These are phyloP conservation scores for Drosophila siamana DNA, from an alignment of 2,888 invertebrate genomes.

Conservation along the genomic window DNA sequence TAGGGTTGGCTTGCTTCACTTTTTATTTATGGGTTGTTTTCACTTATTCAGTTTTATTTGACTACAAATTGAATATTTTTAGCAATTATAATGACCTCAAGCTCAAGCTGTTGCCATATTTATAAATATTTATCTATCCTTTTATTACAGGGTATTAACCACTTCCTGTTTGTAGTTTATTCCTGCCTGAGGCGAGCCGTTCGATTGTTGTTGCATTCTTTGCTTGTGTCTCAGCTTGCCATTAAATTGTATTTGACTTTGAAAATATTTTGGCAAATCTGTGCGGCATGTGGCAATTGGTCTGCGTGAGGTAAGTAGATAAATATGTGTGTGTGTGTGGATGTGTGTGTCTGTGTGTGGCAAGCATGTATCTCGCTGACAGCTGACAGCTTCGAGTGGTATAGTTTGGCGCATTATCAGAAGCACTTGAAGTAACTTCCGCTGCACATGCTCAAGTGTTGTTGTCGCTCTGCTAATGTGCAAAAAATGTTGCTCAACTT, in stretches of 20 bases:
- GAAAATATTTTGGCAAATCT: conserved; percentile 55
- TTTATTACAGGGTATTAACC: conserved; percentile 10
- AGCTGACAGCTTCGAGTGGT: conserved; percentile 65
- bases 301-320: conserved; percentile 4
- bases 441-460: conserved; percentile 57
- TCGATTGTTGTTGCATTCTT: conserved; percentile 27
- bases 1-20: too few species aligned
- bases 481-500: conserved; percentile 72
- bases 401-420: conserved; percentile 59
- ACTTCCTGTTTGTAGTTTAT: conserved; percentile 21
- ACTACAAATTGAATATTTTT: too few species aligned
- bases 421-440: conserved; percentile 43
- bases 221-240: conserved; percentile 31
- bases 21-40: too few species aligned
- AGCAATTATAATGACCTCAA: too few species aligned
- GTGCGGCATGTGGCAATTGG: conserved; percentile 14
- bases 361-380: conserved; percentile 48
- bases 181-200: conserved; percentile 27
- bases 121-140: background rate
- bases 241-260: conserved; percentile 76
- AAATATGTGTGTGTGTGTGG: conserved; percentile 18
- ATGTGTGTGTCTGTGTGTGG: conserved; percentile 17
- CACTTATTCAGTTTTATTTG: too few species aligned
- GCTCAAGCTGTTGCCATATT: too few species aligned
- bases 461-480: conserved; percentile 72